A percentile compares a stretch with the other conserved stretches of the same genome.
Evolutionary conservation across 2,888 invertebrate species (phyloP).

Genomic region (Pilophorus perplexus): DNA sequence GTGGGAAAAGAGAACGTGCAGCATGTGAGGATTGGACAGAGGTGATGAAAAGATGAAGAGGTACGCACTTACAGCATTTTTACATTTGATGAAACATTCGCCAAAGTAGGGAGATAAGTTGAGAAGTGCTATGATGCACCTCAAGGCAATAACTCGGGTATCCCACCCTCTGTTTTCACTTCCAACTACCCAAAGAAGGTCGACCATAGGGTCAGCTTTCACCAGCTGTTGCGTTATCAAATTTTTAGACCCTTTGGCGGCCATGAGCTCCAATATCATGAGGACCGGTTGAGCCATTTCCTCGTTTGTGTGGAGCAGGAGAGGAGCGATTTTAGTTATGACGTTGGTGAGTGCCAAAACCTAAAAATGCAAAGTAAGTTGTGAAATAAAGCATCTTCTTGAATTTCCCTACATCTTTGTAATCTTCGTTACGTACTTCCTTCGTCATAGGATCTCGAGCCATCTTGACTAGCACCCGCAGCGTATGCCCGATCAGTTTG

Average conservation of each 20-base stretch:
- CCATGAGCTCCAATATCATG: constrained; percentile 30
- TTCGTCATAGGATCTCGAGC: constrained; percentile 31
- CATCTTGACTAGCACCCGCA: constrained; percentile 30
- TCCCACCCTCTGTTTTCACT: constrained; percentile 36
- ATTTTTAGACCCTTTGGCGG: constrained; percentile 20
- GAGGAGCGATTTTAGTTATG: constrained; percentile 13
- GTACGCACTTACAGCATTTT: constrained; percentile 30
- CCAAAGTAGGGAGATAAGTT: constrained; percentile 29
- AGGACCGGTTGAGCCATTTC: constrained; percentile 34
- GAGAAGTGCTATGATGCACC: constrained; percentile 27
- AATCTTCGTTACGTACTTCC: background rate
- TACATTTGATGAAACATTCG: constrained; percentile 28
- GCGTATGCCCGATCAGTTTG: constrained; percentile 25
- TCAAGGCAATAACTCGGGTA: constrained; percentile 28
- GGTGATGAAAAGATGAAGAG: too few relatives aligned
- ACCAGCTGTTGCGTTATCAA: constrained; percentile 30
- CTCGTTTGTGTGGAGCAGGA: constrained; percentile 27
- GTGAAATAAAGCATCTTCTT: background rate
- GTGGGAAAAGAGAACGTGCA: too few relatives aligned
- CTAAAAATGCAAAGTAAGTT: constrained; percentile 7
- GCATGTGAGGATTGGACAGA: too few relatives aligned
- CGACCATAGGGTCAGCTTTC: constrained; percentile 35
- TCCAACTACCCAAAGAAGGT: constrained; percentile 32
- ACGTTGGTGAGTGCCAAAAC: constrained; percentile 33
- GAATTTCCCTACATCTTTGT: background rate